These are phyloP conservation scores for Nasua narica DNA, from an alignment of 2,797 vertebrate genomes.

Conservation along the genomic window DNA sequence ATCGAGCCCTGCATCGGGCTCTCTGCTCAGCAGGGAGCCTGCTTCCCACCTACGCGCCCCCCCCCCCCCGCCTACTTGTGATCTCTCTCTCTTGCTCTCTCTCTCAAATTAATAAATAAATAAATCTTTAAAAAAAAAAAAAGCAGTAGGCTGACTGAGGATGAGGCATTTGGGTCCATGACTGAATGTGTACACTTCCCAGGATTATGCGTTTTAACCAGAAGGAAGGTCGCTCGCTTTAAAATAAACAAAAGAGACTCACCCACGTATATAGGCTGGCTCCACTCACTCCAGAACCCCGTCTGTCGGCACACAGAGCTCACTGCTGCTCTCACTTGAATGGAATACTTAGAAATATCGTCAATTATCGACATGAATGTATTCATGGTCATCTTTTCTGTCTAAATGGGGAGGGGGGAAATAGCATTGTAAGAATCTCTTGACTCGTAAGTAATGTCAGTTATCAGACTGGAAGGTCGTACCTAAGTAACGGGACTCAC, in stretches of 20 bases:
- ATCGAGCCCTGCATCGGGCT: no score
- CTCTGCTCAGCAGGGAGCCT: no score
- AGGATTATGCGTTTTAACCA: not conserved
- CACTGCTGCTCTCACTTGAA: slow-evolving; percentile 75
- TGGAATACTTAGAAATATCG: slow-evolving; percentile 49
- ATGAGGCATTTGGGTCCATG: not conserved
- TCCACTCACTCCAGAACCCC: slow-evolving; percentile 82
- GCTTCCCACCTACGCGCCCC: no score
- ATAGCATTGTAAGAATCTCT: not conserved
- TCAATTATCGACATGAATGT: slow-evolving; percentile 52
- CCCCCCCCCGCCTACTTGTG: no score
- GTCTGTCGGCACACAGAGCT: not conserved
- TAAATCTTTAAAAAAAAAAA: no score
- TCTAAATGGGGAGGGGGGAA: slow-evolving; percentile 55
- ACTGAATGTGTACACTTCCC: not conserved
- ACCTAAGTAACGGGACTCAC: not conserved
- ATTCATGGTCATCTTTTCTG: not conserved
- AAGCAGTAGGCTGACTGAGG: not conserved
- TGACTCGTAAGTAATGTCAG: not conserved
- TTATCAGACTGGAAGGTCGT: not conserved
- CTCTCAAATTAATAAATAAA: no score
- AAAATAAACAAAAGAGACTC: slow-evolving; percentile 28
- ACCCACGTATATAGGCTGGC: slow-evolving; percentile 65
- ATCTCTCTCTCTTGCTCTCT: no score
- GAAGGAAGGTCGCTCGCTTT: not conserved